Evolutionary conservation across 2,888 invertebrate genomes (phyloP).

Genomic region (Malthinus seriepunctatus): DNA sequence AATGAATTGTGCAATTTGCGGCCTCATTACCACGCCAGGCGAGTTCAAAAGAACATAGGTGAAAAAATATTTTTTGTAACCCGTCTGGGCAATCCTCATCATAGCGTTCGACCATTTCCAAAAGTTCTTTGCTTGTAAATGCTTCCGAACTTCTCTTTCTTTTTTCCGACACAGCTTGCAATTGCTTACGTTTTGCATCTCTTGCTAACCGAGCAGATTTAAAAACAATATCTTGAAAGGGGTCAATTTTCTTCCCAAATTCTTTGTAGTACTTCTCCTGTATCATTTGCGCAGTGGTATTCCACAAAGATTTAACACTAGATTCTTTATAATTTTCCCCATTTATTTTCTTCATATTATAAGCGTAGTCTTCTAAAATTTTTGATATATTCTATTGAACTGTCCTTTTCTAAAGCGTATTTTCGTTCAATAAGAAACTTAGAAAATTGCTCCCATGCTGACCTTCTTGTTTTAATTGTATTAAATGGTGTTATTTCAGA

Average conservation of each 20-base stretch:
- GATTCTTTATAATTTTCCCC: constrained; percentile 31
- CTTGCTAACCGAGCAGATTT: not conserved
- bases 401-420: not conserved
- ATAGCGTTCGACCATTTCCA: too few species aligned
- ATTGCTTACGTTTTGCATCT: constrained; percentile 1
- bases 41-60: not conserved
- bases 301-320: constrained; percentile 29
- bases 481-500: too few species aligned
- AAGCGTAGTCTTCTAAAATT: constrained; percentile 25
- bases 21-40: not conserved
- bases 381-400: constrained; percentile 6
- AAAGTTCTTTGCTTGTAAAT: too few species aligned
- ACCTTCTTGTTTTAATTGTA: too few species aligned
- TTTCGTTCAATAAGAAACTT: not conserved
- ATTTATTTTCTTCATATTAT: constrained; percentile 26
- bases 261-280: constrained; percentile 16
- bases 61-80: not conserved
- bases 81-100: not conserved
- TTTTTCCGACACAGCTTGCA: constrained; percentile 24
- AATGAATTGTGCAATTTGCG: not conserved
- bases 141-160: constrained; percentile 21
- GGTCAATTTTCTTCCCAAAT: not conserved
- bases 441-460: not conserved
- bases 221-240: not conserved
- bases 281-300: constrained; percentile 21